Evolutionary conservation across 1,140 invertebrate species (phyloP), one percentile per base, ranked within the genome.

Genomic region (Heterodera carotae): DNA sequence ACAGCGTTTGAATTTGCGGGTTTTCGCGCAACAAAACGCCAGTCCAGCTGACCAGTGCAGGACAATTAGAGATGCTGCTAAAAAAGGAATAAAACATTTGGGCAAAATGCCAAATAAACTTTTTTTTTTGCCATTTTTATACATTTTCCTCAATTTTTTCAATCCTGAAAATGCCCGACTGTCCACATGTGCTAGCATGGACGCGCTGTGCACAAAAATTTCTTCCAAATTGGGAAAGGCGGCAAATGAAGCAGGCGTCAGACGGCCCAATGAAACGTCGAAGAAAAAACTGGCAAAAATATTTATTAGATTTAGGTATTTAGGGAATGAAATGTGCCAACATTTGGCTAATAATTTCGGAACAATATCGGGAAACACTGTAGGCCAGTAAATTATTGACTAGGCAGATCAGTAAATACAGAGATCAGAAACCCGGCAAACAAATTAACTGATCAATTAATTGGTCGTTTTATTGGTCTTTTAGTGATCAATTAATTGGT

Each of bases 31-130:
- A 43, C 27, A 81, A n/a, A 6, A 72, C 79, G 60, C 80, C 80
- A 53, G 34, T 68, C 31, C 79, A 70, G 18, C 31, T 31, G 36
- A 31, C 69, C 34, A 81, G 43, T 31, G 80, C 60, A 34, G 81
- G 82, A 39, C 83, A 85, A 33, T 83, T 76, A 29, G 82, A 66
- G 64, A 81, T 84, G 31, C 79, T 78, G 53, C 80, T 81, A 62
- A 71, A 81, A 77, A 2, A 43, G 12, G 12, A 22, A 77, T 22
- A 4, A 6, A 80, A 39, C 8, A 80, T 78, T 31, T 25, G 10
- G 33, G 33, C 39, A 27, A 77, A 79, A n/a, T 48, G 22, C 10
- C n/a, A 39, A 67, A 33, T 33, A n/a, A 43, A 82, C n/a, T n/a
- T 25, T 27, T 60, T 22, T 72, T 68, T 78, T 29, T 5, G 4